Evolutionary conservation across 2,113 vertebrate genomes (phyloP).

Genomic region (Glaucidium brasilianum): DNA sequence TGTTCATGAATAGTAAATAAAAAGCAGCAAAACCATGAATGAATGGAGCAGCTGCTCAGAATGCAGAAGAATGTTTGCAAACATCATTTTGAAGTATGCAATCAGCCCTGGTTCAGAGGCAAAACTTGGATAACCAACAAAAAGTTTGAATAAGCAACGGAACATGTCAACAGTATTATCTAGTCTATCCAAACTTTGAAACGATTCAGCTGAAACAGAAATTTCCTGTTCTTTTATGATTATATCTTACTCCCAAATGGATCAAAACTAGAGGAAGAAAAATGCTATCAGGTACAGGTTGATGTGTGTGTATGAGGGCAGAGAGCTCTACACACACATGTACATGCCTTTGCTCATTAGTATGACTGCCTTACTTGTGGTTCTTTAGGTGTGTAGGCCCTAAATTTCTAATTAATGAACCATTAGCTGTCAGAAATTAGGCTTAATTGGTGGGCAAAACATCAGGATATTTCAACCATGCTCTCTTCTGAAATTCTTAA

Average conservation of each 20-base stretch:
- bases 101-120: constrained; percentile 25
- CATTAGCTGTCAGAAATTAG: not conserved
- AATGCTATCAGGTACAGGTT: not conserved
- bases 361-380: not conserved
- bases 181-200: not conserved
- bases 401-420: not conserved
- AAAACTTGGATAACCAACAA: constrained; percentile 33
- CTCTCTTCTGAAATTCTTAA: not conserved
- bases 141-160: constrained; percentile 21
- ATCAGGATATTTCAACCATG: not conserved
- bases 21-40: constrained; percentile 28
- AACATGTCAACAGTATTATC: constrained; percentile 6
- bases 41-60: constrained; percentile 54
- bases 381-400: not conserved
- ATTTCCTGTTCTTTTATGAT: not conserved
- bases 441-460: not conserved
- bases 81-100: constrained; percentile 47
- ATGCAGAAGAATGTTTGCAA: constrained; percentile 53
- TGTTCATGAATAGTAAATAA: constrained; percentile 64
- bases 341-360: not conserved
- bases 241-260: not conserved
- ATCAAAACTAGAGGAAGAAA: not conserved
- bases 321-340: not conserved
- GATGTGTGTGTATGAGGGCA: not conserved
- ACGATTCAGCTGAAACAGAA: not conserved